These are phyloP conservation scores for Carduelis carduelis DNA, from an alignment of 2,797 vertebrate species.

Conservation along the genomic window DNA sequence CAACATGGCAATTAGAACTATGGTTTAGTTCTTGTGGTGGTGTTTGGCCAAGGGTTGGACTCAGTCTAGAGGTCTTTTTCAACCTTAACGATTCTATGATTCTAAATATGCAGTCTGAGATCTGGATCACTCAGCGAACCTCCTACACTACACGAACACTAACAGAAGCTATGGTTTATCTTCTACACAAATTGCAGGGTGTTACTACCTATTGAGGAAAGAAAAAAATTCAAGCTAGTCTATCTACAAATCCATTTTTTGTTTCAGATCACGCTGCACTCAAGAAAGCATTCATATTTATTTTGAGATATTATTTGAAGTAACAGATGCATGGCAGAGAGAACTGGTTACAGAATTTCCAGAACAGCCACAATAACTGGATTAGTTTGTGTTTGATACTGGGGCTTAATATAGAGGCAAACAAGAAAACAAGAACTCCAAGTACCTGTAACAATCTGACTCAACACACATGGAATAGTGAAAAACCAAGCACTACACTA, in stretches of 20 bases:
- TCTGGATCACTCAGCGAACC: background rate
- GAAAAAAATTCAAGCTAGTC: background rate
- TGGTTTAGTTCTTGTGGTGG: background rate
- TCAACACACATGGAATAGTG: background rate
- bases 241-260: background rate
- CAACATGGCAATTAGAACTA: fast-evolving
- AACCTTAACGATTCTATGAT: background rate
- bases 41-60: background rate
- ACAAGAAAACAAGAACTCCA: background rate
- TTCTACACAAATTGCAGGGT: background rate
- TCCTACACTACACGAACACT: fast-evolving
- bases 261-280: background rate
- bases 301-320: background rate
- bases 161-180: background rate
- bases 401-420: background rate
- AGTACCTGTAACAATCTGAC: background rate
- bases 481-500: background rate
- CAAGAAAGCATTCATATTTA: background rate
- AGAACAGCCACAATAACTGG: background rate
- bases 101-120: background rate
- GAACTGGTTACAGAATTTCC: background rate
- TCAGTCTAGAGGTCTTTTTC: background rate
- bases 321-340: background rate
- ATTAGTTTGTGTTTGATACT: background rate
- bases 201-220: background rate